These are phyloP conservation scores for Pseudeuparius sepicola DNA, from an alignment of 2,888 invertebrate genomes.

Conservation along the genomic window DNA sequence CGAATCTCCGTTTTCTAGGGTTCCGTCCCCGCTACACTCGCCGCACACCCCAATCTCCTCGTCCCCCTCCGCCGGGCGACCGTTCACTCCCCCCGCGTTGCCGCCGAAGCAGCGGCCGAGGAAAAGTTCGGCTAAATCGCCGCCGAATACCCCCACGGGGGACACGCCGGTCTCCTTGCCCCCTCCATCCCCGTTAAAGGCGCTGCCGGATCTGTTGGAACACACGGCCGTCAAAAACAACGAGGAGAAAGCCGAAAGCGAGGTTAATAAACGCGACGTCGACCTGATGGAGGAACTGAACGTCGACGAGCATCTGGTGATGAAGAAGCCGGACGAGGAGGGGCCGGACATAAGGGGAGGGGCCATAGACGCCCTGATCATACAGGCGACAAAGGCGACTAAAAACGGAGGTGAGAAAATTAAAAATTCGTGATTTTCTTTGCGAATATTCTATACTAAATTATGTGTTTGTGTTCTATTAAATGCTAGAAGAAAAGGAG, in stretches of 20 bases:
- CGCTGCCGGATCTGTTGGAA: constrained; percentile 36
- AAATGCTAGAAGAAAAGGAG: constrained; percentile 37
- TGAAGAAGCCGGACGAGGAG: constrained; percentile 72
- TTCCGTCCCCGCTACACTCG: constrained; percentile 29
- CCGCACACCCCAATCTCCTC: constrained; percentile 26
- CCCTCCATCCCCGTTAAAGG: constrained; percentile 23
- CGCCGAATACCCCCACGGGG: constrained; percentile 27
- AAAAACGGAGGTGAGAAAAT: constrained; percentile 52
- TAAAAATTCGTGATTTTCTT: no score
- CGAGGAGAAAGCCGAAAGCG: constrained; percentile 23
- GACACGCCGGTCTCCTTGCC: constrained; percentile 9
- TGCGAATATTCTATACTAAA: no score
- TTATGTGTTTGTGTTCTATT: constrained; percentile 21
- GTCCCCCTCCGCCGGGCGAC: constrained; percentile 22
- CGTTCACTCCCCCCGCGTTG: constrained; percentile 39
- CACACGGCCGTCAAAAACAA: constrained; percentile 29
- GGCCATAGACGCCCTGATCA: constrained; percentile 85
- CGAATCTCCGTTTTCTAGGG: constrained; percentile 22
- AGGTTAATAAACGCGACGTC: no score
- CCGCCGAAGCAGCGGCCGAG: constrained; percentile 47
- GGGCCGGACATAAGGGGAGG: constrained; percentile 91
- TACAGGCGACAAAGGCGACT: constrained; percentile 91
- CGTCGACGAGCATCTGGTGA: constrained; percentile 66
- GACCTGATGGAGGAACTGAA: constrained; percentile 73
- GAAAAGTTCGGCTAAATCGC: constrained; percentile 34